Conservation (phyloP, 2,797 vertebrate species). For the Tamandua tetradactyla region DNA sequence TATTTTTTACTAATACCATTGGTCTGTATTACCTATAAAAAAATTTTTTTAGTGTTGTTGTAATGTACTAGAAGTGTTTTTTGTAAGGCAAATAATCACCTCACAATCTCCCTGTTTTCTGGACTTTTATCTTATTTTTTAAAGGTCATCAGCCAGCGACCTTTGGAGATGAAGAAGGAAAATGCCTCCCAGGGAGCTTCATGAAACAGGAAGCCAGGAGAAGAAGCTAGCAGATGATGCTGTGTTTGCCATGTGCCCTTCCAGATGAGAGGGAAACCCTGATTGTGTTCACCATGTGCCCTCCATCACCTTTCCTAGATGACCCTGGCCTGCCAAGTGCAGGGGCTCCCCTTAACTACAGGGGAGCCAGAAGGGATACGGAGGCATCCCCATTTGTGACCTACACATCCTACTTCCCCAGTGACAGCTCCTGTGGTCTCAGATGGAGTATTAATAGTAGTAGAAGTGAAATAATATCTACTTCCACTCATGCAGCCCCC, state of each 20-base stretch:
- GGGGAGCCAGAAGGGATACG: background rate
- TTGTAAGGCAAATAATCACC: conserved; percentile 2
- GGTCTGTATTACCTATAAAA: background rate
- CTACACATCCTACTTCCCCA: background rate
- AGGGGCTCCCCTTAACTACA: background rate
- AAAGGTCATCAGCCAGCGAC: too few species aligned
- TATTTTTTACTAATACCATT: conserved; percentile 1
- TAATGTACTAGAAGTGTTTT: conserved; percentile 35
- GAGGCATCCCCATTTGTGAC: background rate
- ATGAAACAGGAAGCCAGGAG: too few species aligned
- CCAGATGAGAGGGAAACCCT: too few species aligned
- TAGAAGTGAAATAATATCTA: background rate
- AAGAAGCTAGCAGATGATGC: too few species aligned
- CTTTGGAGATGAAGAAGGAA: too few species aligned
- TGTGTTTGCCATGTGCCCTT: too few species aligned
- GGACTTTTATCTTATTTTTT: background rate
- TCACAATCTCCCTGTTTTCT: conserved; percentile 17
- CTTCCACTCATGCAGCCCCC: background rate
- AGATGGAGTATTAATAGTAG: background rate
- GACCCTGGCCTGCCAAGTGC: background rate
- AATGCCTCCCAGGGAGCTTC: too few species aligned
- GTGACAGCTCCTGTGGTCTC: background rate
- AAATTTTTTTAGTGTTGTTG: background rate
- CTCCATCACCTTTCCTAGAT: background rate
- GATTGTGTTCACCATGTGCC: too few species aligned